Evolutionary conservation across 1,140 invertebrate species (phyloP), one percentile per base, ranked within the genome.

Genomic region (Eubasilissa regina): DNA sequence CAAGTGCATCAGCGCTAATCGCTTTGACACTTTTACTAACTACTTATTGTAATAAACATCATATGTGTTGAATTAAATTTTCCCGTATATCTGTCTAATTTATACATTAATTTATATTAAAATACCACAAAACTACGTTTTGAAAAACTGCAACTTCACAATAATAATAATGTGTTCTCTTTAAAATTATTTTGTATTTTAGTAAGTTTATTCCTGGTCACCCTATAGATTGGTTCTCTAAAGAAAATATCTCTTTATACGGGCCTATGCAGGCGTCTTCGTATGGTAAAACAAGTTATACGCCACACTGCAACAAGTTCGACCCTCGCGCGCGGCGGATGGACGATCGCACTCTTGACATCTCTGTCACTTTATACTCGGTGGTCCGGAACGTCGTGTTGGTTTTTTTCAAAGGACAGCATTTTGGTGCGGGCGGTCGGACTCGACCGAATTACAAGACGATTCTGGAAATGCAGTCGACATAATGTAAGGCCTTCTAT

Each of bases 201-300:
- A 1, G 48, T 8, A 1, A 12, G 48, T 8, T n/a, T 25, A n/a
- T 64, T 25, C 35, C 58, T 9, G 0, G 0, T 4, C 19, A 64
- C 60, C 60, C 35, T 64, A 25, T 64, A 21, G 60, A 35, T 35
- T 35, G 25, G 25, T 3, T 25, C 35, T 64, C 60, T 4, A 25
- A 64, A 64, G 60, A 64, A 64, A 64, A 64, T 43, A 64, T 64
- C 60, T 64, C 60, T 64, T 44, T 64, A 25, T 64, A 25, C 60
- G 8, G 13, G n/a, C 60, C 35, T 44, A 44, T 64, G 21, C 58
- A 44, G 60, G 35, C 60, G 60, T 64, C 60, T 64, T 64, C 25
- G 35, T 64, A 15, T 25, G 21, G 13, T 44, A 13, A 43, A 64
- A 64, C 60, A 64, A 64, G 60, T 64, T 64, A 35, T 64, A 35